These are phyloP conservation scores for Popillia japonica DNA, from an alignment of 1,140 invertebrate genomes.

Conservation along the genomic window DNA sequence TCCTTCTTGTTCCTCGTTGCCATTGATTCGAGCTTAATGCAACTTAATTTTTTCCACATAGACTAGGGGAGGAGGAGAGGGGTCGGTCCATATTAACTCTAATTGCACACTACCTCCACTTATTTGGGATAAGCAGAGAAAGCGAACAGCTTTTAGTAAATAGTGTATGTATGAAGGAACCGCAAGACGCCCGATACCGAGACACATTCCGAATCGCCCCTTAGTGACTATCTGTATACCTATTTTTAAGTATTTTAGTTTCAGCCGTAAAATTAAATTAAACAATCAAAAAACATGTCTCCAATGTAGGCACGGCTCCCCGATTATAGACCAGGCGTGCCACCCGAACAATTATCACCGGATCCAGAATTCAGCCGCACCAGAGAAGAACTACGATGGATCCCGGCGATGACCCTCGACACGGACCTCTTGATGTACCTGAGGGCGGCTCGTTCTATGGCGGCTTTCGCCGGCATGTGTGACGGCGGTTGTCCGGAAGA, in stretches of 20 bases:
- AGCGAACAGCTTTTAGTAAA: no score
- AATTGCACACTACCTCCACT: no score
- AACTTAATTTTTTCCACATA: no score
- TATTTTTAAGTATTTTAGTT: conserved; percentile 9
- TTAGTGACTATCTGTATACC: conserved; percentile 25
- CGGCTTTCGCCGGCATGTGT: conserved; percentile 95
- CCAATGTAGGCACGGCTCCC: conserved; percentile 75
- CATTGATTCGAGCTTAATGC: no score
- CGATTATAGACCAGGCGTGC: conserved; percentile 78
- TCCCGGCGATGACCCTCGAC: conserved; percentile 89
- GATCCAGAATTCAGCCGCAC: conserved; percentile 79
- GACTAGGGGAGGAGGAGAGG: no score
- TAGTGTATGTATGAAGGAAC: no score
- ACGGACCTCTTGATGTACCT: conserved; percentile 97
- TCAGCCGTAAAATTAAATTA: not conserved
- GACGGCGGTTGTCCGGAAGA: conserved; percentile 97
- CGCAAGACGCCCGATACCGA: no score
- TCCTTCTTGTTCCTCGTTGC: no score
- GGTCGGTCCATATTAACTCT: no score
- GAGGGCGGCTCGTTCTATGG: conserved; percentile 93
- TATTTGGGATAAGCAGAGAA: no score
- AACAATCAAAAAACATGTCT: not conserved
- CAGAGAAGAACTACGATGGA: conserved; percentile 92
- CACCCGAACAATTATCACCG: conserved; percentile 70
- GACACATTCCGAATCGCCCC: no score